phyloP scores from a whole-genome alignment of 2,113 vertebrate species.

The Seriola rivoliana region DNA sequence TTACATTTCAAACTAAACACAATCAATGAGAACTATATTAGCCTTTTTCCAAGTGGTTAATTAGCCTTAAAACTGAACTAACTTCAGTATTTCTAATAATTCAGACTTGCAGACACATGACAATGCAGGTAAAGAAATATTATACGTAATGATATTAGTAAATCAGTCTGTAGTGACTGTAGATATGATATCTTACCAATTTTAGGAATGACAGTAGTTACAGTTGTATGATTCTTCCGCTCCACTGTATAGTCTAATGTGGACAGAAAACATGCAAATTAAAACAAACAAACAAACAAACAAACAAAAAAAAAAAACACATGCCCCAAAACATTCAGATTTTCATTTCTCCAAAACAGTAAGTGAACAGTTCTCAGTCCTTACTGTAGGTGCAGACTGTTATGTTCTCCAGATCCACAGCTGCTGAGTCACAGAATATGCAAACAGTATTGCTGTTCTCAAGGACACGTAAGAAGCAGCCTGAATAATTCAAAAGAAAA shows the following conservation, averaged over 20 bases:
- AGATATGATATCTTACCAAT: constrained; percentile 78
- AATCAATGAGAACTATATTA: neutral
- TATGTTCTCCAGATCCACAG: constrained; percentile 78
- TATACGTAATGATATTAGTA: neutral
- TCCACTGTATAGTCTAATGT: constrained; percentile 75
- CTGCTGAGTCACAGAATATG: constrained; percentile 86
- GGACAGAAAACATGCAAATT: neutral
- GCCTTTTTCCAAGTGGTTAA: too few relatives aligned
- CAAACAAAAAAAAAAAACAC: neutral
- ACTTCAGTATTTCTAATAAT: neutral
- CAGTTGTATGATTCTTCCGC: constrained; percentile 77
- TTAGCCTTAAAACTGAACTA: neutral
- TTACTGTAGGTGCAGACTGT: constrained; percentile 89
- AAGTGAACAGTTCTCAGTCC: constrained; percentile 7
- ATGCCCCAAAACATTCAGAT: neutral
- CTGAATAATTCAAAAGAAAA: constrained; percentile 75
- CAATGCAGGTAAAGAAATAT: neutral
- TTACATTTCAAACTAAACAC: neutral
- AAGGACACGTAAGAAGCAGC: constrained; percentile 87
- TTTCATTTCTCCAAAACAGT: neutral
- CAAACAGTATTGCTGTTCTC: constrained; percentile 89
- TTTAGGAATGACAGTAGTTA: constrained; percentile 78
- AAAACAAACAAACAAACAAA: too few relatives aligned
- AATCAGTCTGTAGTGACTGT: neutral
- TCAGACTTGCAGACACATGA: neutral